phyloP scores from a whole-genome alignment of 2,888 invertebrate species.

The Notodonta dromedarius region DNA sequence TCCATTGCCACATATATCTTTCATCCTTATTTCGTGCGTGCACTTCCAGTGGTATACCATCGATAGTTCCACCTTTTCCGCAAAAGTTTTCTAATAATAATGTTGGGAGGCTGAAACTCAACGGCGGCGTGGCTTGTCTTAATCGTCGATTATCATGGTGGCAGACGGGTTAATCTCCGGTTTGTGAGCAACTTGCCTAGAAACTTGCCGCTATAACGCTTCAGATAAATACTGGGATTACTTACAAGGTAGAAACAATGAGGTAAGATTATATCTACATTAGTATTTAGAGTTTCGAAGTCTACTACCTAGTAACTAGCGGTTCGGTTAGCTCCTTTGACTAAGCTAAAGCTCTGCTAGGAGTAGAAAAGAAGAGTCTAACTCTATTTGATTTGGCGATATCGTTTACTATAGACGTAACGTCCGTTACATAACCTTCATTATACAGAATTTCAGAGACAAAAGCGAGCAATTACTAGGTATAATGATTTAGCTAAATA shows the following conservation, averaged over 20 bases:
- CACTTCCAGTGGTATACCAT: conserved; percentile 18
- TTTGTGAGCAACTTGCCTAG: conserved; percentile 22
- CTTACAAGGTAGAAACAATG: background rate
- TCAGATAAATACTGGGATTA: background rate
- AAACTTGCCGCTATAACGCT: conserved; percentile 6
- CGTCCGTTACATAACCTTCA: too few species aligned
- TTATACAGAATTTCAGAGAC: too few species aligned
- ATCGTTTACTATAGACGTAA: too few species aligned
- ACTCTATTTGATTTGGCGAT: too few species aligned
- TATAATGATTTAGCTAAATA: too few species aligned
- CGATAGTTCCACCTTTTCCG: conserved; percentile 18
- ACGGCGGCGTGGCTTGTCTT: conserved; percentile 18
- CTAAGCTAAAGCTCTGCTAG: too few species aligned
- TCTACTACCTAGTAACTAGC: too few species aligned
- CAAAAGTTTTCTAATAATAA: conserved; percentile 42
- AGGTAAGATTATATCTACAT: too few species aligned
- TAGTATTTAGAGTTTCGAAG: too few species aligned
- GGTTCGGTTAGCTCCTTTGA: too few species aligned
- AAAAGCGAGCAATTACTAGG: too few species aligned
- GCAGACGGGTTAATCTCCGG: conserved; percentile 27
- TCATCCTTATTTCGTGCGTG: background rate
- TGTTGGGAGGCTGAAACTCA: conserved; percentile 19
- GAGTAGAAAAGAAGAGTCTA: too few species aligned
- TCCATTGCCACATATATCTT: background rate
- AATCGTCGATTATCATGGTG: conserved; percentile 39